These are phyloP conservation scores for Griposia aprilina DNA, from an alignment of 2,888 invertebrate genomes.

Conservation along the genomic window DNA sequence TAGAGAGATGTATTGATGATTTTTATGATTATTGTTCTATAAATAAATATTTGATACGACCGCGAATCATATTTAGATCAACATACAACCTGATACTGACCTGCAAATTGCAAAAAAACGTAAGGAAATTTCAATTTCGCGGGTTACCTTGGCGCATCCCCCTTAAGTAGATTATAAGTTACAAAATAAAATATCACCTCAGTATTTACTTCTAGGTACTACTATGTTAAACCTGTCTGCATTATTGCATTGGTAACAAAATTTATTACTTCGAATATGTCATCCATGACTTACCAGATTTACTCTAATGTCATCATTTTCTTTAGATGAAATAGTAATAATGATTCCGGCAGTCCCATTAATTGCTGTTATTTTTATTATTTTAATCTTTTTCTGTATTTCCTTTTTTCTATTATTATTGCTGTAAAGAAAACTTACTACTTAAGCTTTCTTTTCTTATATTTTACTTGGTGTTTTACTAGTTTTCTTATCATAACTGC, in stretches of 20 bases:
- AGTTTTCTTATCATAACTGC: conserved; percentile 7
- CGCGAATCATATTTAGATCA: too few relatives aligned
- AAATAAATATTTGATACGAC: too few relatives aligned
- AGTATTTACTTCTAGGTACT: neutral
- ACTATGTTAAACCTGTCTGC: too few relatives aligned
- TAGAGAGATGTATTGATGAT: too few relatives aligned
- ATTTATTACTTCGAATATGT: neutral
- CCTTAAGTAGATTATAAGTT: neutral
- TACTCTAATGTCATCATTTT: neutral
- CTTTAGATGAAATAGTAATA: neutral
- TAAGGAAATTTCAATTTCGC: too few relatives aligned
- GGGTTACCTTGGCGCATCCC: too few relatives aligned
- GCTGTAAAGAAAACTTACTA: neutral
- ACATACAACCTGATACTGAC: too few relatives aligned
- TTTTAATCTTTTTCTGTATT: conserved; percentile 28
- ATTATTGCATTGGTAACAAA: neutral
- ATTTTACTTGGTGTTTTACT: neutral
- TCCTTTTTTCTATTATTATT: conserved; percentile 4
- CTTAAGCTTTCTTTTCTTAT: neutral
- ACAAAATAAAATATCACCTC: neutral
- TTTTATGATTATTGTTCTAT: too few relatives aligned
- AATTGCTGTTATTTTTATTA: conserved; percentile 14
- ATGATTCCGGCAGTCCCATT: conserved; percentile 35
- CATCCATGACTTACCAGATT: conserved; percentile 30
- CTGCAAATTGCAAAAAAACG: too few relatives aligned